Evolutionary conservation across 2,888 invertebrate genomes (phyloP), one percentile per base, ranked within the genome.

Genomic region (Prosopocoilus inquinatus): DNA sequence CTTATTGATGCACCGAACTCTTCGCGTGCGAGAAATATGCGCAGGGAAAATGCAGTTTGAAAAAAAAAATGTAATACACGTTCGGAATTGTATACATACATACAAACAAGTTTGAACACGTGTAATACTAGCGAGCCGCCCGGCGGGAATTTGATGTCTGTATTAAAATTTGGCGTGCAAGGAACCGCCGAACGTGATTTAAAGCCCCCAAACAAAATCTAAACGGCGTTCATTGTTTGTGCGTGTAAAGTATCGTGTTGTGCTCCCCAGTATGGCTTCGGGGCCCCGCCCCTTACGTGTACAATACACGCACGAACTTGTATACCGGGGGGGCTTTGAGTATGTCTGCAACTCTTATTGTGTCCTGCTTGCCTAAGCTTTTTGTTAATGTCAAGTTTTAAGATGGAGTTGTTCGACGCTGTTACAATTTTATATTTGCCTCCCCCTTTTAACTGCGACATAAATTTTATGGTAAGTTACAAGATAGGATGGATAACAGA

Each of bases 1-100:
- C 55, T 55, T 55, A 55, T 55, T 55, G 55, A 53, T 55, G 47
- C 47, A 47, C 36, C 47, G 15, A 32, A 16, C 35, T 32, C 12
- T 16, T 11, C 11, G 15, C 16, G 47, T 47, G 15, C 33, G 12
- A 15, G 36, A 12, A 36, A 36, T n/a, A 36, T 12, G 16, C 9
- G 12, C 41, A 15, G 9, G n/a, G 13, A 13, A 41, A 41, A 9
- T 41, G 9, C 16, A 3, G 16, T 41, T 15, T 41, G 20, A 28
- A 28, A 20, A 20, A 20, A 4, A 3, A 4, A 20, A 1, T 20
- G 20, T 20, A 20, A 28, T 28, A 28, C 20, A 28, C 16, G 2
- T 41, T 15, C 3, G 41, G 41, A 15, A 7, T 41, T 13, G 11
- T 41, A 8, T 9, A 3, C 9, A 7, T 36, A 7, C 5, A 7